Base-by-base conservation (phyloP, 2,797 vertebrate genomes). In the Perodicticus potto region DNA sequence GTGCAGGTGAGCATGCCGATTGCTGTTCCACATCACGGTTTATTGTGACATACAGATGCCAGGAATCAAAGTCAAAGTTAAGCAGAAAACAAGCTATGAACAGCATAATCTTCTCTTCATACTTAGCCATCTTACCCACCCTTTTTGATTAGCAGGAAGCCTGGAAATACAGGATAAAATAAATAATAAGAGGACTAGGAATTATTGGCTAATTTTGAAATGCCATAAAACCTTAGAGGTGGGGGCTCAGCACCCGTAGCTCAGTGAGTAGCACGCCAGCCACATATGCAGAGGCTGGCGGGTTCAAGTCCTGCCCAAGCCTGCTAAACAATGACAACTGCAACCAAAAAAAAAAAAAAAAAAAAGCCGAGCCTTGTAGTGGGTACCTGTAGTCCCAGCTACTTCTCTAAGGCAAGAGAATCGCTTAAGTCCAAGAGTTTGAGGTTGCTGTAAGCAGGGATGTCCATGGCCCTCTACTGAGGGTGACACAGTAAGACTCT, bases 1-100 rank as follows among this genome's bases (percentile, higher is more conserved):
- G 32, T 14, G 29, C n/a, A 94, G 92, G 89, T 74, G 43, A 92
- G 87, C 25, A 59, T 7, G 49, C 63, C 57, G 86, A 83, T 91
- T n/a, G 29, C 93, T 91, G 83, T 87, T 91, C 73, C 57, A 85
- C n/a, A 93, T 59, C 55, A 25, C 5, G 16, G 49, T 67, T 84
- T 93, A 81, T 88, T 94, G 93, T 86, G 80, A 92, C 89, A 82
- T 7, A 70, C 2, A 63, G 83, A 65, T 93, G 69, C 82, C 94
- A 95, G 85, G 96, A 91, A 96, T 95, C 94, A 96, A 86, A 84
- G 69, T 76, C 80, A 96, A 65, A 61, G 89, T 69, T 93, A 94
- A 86, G 59, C 37, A 43, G 34, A 74, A 89, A n/a, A 45, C 14
- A 92, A 92, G 70, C 83, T 57, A 53, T 17, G 29, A 72, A 91